Conservation (phyloP, 30 jellyfish, hydroid and myxozoan genomes). For the Turritopsis rubra region DNA sequence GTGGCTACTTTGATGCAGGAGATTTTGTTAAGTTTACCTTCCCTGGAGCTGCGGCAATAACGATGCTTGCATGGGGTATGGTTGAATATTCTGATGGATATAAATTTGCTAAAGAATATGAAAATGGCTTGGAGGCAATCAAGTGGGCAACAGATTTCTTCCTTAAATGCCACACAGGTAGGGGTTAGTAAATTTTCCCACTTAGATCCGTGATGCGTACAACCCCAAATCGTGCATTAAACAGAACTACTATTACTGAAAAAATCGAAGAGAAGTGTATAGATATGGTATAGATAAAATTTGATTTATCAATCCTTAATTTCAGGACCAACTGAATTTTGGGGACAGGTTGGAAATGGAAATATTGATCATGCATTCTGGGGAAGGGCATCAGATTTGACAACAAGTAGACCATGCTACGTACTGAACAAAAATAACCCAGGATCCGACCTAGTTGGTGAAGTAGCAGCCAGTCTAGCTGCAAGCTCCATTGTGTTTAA, state of each 20-base stretch:
- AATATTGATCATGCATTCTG: conserved; percentile 59
- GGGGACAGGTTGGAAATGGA: conserved; percentile 75
- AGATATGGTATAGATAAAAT: too few species aligned
- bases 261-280: too few species aligned
- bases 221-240: too few species aligned
- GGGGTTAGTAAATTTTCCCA: background rate
- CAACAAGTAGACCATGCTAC: conserved; percentile 38
- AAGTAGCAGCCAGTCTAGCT: conserved; percentile 66
- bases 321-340: conserved; percentile 29
- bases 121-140: conserved; percentile 47
- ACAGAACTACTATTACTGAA: too few species aligned
- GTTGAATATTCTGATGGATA: conserved; percentile 62
- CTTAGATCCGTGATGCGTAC: too few species aligned
- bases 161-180: conserved; percentile 70
- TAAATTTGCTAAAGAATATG: conserved; percentile 48
- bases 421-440: conserved; percentile 41
- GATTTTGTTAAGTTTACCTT: conserved; percentile 66
- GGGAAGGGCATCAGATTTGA: conserved; percentile 74
- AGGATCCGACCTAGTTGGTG: conserved; percentile 76
- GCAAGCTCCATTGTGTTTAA: conserved; percentile 57
- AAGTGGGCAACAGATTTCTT: conserved; percentile 86
- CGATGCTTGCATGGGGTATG: conserved; percentile 78
- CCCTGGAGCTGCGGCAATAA: conserved; percentile 67
- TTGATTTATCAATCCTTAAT: background rate
- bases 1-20: conserved; percentile 87